A percentile compares a stretch with the other conserved stretches of the same genome.
These are phyloP conservation scores for Drosophila setosimentum DNA, from an alignment of 2,888 invertebrate species.

Conservation along the genomic window DNA sequence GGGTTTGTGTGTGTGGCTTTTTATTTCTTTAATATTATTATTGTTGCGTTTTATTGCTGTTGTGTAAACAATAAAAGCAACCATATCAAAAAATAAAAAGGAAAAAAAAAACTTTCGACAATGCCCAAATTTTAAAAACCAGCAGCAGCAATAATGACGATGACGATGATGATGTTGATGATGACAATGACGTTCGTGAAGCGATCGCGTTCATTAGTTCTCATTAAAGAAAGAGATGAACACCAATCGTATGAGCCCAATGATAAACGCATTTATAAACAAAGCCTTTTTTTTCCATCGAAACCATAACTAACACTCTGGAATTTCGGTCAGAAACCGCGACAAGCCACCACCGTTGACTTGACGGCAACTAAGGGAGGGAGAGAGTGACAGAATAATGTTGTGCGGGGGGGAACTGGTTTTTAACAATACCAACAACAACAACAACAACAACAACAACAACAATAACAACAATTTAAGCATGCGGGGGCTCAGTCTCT, in stretches of 20 bases:
- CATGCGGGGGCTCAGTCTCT: constrained; percentile 15
- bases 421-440: constrained; percentile 10
- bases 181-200: constrained; percentile 16
- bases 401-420: constrained; percentile 17
- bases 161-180: constrained; percentile 1
- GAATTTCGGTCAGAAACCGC: constrained; percentile 31
- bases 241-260: constrained; percentile 24
- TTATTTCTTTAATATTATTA: constrained; percentile 43
- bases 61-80: constrained; percentile 42
- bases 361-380: background rate
- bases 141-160: constrained; percentile 27
- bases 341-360: background rate
- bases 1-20: constrained; percentile 45
- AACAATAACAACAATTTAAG: background rate
- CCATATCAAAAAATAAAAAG: background rate
- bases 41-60: constrained; percentile 46
- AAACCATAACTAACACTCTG: constrained; percentile 56
- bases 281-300: constrained; percentile 65
- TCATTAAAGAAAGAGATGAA: constrained; percentile 48
- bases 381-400: background rate
- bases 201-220: constrained; percentile 62
- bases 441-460: background rate
- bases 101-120: constrained; percentile 20
- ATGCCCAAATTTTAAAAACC: constrained; percentile 47
- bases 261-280: constrained; percentile 71